Base-by-base conservation (phyloP, 2,888 invertebrate species). In the Osmoderma eremita region DNA sequence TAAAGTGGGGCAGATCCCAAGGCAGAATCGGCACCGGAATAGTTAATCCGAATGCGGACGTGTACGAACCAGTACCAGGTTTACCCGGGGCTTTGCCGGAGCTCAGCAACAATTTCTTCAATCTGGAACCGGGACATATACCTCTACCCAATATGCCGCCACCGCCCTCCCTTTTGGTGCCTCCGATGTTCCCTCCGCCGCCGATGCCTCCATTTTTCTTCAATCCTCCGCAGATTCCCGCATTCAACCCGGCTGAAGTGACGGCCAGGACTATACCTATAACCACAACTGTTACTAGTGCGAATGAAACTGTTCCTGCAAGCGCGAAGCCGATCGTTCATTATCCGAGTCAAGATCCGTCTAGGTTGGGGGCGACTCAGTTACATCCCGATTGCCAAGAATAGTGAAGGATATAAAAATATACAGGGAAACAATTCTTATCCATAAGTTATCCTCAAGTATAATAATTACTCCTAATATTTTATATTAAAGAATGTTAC, bases 1-100 rank as follows among this genome's bases (percentile, higher is more conserved):
- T 99, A 71, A 97, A 98, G 79, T 99, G 99, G 99, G 98, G 98
- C 0, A 91, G 95, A 76, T 96, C 97, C 0, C 98, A 98, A 83
- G 97, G 91, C 1, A 85, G 90, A 51, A 63, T 66, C 38, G 84
- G 84, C 1, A 77, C 82, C 2, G 78, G 81, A 0, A 85, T 85
- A 4, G 84, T 83, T 0, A 85, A 86, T 63, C 83, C 85, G 15
- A 83, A 82, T 71, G 71, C 77, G 36, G 86, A 88, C 69, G 84
- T 85, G 3, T 81, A 90, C 63, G 91, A 92, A 75, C 90, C 93
- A 0, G 91, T 92, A 0, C 93, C 93, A 3, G 92, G 93, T 4
- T 82, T 93, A 3, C 93, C 93, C 0, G 90, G 90, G 69, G 87
- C 89, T 12, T 78, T 91, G 30, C 90, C 90, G 1, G 88, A 87